Percentiles rank a stretch among this genome's conserved stretches.
Evolutionary conservation across 2,888 invertebrate genomes (phyloP).

Genomic region (Noctua janthe): DNA sequence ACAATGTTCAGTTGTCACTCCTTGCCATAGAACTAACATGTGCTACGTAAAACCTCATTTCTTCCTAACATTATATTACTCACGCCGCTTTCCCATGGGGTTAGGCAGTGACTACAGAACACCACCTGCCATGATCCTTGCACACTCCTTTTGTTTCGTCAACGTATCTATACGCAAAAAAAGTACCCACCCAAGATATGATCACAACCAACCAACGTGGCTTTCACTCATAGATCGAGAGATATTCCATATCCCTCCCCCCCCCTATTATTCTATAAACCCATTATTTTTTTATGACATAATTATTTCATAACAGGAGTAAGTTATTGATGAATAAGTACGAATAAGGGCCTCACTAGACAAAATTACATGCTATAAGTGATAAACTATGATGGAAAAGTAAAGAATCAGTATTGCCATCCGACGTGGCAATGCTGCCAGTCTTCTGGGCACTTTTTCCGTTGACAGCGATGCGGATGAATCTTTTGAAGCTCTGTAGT

Average conservation of each 20-base stretch:
- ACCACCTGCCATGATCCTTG: neutral
- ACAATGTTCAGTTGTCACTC: too few relatives aligned
- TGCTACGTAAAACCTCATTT: too few relatives aligned
- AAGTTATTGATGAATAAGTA: neutral
- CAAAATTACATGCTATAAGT: too few relatives aligned
- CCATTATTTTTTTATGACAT: neutral
- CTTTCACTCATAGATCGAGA: neutral
- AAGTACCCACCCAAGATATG: neutral
- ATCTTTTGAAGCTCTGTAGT: neutral
- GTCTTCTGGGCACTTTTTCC: neutral
- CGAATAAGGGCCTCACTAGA: too few relatives aligned
- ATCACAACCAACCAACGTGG: neutral
- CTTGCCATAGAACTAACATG: too few relatives aligned
- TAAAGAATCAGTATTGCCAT: neutral
- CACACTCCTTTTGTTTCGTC: neutral
- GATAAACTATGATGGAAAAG: too few relatives aligned
- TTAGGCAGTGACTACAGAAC: neutral
- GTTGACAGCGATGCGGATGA: neutral
- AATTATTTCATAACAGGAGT: neutral
- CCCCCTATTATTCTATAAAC: neutral
- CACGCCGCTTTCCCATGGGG: too few relatives aligned
- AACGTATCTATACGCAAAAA: neutral
- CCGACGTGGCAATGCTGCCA: neutral
- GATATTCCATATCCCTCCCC: neutral
- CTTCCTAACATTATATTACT: too few relatives aligned